A percentile compares a stretch with the other conserved stretches of the same genome.
Conservation (phyloP, 2,888 invertebrate genomes). For the Ditylenchus weischeri region DNA sequence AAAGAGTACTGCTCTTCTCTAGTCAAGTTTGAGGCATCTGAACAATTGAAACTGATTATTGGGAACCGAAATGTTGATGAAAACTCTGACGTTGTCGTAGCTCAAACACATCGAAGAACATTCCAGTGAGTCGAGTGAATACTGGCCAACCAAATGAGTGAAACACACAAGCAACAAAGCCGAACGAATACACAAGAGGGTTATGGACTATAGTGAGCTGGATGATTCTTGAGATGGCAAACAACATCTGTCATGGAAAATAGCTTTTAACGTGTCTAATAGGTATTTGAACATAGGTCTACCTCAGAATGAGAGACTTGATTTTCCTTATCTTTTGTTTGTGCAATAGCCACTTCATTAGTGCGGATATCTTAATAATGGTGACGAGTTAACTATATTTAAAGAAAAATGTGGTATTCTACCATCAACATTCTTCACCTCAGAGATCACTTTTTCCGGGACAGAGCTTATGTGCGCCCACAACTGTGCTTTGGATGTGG, state of each 20-base stretch:
- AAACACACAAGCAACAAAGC: constrained; percentile 18
- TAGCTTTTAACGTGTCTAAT: neutral
- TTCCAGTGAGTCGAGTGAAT: constrained; percentile 20
- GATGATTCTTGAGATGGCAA: neutral
- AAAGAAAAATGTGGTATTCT: neutral
- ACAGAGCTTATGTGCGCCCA: constrained; percentile 1
- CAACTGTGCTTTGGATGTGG: constrained; percentile 16
- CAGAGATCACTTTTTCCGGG: constrained; percentile 5
- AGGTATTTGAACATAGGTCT: neutral
- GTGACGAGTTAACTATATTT: too few relatives aligned
- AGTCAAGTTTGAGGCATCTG: constrained; percentile 4
- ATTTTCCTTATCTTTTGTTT: constrained; percentile 10
- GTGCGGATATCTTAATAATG: neutral
- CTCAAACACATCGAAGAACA: constrained; percentile 26
- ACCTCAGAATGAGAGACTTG: constrained; percentile 10
- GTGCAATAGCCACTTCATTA: neutral
- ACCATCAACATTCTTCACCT: neutral
- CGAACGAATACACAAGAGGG: constrained; percentile 11
- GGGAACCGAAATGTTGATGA: neutral
- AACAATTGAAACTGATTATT: neutral
- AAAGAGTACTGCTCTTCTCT: neutral
- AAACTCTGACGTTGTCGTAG: neutral
- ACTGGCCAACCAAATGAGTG: constrained; percentile 25
- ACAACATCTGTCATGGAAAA: too few relatives aligned
- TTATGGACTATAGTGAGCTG: constrained; percentile 2